Evolutionary conservation across 1,140 invertebrate species (phyloP).

Genomic region (Meloidogyne hapla): DNA sequence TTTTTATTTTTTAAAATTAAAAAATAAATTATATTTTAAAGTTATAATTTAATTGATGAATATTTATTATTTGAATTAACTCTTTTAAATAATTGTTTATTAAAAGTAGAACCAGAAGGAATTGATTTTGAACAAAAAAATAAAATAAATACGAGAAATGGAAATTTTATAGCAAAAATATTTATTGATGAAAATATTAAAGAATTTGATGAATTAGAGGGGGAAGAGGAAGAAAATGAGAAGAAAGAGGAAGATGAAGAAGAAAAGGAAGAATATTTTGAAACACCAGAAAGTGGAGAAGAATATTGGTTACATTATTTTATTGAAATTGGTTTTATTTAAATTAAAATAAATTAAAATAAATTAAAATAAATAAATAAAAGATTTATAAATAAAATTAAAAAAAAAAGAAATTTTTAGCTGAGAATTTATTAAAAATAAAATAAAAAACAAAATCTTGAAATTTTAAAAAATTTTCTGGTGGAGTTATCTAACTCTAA

Average conservation of each 20-base stretch:
- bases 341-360: not conserved
- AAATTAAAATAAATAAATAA: not conserved
- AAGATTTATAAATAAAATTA: not conserved
- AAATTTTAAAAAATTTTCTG: no score
- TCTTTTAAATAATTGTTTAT: constrained; percentile 4
- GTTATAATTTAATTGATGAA: not conserved
- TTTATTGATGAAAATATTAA: not conserved
- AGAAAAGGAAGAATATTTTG: not conserved
- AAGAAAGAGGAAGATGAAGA: not conserved
- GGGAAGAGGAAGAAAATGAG: not conserved
- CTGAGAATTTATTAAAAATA: no score
- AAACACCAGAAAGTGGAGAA: constrained; percentile 8
- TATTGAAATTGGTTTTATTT: constrained; percentile 18
- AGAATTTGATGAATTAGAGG: not conserved
- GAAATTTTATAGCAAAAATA: not conserved
- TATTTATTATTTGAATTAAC: not conserved
- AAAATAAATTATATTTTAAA: not conserved
- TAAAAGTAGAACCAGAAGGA: not conserved
- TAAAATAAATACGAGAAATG: not conserved
- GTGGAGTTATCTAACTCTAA: no score
- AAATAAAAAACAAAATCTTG: no score
- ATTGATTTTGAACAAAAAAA: constrained; percentile 3
- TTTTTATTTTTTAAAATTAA: not conserved
- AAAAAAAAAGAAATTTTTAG: no score
- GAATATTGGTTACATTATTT: constrained; percentile 23